Percentiles rank a stretch among this genome's conserved stretches.
These are phyloP conservation scores for Mastigias papua DNA, from an alignment of 30 jellyfish, hydroid and myxozoan genomes.

Conservation along the genomic window DNA sequence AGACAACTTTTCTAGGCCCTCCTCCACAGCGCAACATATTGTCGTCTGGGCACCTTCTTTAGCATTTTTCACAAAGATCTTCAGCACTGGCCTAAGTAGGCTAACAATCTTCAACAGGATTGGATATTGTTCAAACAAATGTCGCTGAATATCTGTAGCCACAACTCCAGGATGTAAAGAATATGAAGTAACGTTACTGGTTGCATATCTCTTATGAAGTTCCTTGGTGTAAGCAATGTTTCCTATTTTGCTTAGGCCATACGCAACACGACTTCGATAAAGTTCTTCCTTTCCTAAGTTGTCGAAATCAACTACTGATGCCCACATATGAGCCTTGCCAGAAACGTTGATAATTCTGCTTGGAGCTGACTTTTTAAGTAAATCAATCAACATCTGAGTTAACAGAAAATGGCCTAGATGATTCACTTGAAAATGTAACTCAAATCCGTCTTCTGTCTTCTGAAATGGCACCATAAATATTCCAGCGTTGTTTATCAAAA, in stretches of 20 bases:
- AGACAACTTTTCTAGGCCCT: slow-evolving; percentile 83
- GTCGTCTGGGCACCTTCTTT: slow-evolving; percentile 91
- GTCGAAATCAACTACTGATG: slow-evolving; percentile 45
- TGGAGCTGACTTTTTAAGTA: slow-evolving; percentile 81
- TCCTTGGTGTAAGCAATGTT: slow-evolving; percentile 85
- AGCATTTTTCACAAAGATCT: slow-evolving; percentile 39
- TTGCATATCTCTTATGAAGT: slow-evolving; percentile 49
- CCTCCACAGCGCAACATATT: slow-evolving; percentile 85
- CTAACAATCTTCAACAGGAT: background rate
- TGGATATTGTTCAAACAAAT: slow-evolving; percentile 13
- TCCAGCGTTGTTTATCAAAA: slow-evolving; percentile 97
- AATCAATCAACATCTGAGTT: slow-evolving; percentile 76
- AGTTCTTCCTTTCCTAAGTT: slow-evolving; percentile 41
- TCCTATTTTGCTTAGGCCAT: slow-evolving; percentile 76
- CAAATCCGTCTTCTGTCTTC: slow-evolving; percentile 91
- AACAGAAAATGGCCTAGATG: slow-evolving; percentile 94
- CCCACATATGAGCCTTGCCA: slow-evolving; percentile 79
- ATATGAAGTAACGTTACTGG: slow-evolving; percentile 60
- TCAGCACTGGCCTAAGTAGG: slow-evolving; percentile 10
- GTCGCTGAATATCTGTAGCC: slow-evolving; percentile 52
- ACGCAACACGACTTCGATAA: slow-evolving; percentile 52
- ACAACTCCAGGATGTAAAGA: slow-evolving; percentile 92
- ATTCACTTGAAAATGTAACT: slow-evolving; percentile 88
- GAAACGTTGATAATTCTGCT: slow-evolving; percentile 89
- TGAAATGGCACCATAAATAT: slow-evolving; percentile 64